These are phyloP conservation scores for Sarcophaga carnaria DNA, from an alignment of 2,888 invertebrate species.

Conservation along the genomic window DNA sequence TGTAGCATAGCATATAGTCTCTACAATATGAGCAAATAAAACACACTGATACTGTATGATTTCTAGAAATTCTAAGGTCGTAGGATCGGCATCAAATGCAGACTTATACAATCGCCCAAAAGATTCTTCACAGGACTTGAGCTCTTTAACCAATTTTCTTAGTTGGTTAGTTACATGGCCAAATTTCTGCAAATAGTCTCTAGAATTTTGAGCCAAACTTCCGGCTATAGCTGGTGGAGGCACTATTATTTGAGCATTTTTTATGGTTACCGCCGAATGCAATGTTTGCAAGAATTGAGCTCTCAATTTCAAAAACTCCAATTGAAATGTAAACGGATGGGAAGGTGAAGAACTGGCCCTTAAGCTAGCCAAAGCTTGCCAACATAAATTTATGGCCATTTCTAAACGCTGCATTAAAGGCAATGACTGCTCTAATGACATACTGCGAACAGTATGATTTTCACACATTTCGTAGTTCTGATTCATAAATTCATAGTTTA, in stretches of 20 bases:
- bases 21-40: conserved; percentile 80
- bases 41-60: conserved; percentile 82
- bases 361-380: conserved; percentile 85
- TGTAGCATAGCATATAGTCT: conserved; percentile 80
- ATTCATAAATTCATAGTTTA: conserved; percentile 82
- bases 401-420: conserved; percentile 83
- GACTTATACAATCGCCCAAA: conserved; percentile 91
- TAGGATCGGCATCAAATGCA: conserved; percentile 92
- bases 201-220: conserved; percentile 89
- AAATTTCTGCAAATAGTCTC: conserved; percentile 90
- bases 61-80: conserved; percentile 88
- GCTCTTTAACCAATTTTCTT: conserved; percentile 87
- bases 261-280: conserved; percentile 81
- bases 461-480: conserved; percentile 77
- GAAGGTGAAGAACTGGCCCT: conserved; percentile 82
- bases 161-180: conserved; percentile 91
- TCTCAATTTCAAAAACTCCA: conserved; percentile 89
- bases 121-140: conserved; percentile 87
- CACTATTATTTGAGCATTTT: conserved; percentile 87
- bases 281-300: conserved; percentile 88
- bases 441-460: conserved; percentile 70
- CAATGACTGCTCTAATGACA: conserved; percentile 73
- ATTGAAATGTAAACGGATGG: conserved; percentile 85
- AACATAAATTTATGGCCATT: conserved; percentile 85
- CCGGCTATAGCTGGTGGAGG: conserved; percentile 96